Conservation (phyloP, 2,888 invertebrate genomes). For the Acrobasis consociella region DNA sequence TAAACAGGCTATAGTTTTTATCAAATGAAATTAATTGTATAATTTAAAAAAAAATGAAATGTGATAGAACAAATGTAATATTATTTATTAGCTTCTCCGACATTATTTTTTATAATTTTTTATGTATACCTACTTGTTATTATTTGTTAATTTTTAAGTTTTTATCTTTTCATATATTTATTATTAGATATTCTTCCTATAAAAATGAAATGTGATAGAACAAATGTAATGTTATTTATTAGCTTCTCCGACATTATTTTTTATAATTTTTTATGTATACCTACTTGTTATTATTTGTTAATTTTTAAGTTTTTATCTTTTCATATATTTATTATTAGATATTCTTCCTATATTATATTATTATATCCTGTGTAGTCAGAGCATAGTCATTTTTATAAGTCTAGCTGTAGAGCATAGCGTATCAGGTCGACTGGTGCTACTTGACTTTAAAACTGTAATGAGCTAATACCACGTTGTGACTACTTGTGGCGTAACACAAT, state of each 20-base stretch:
- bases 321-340: not conserved
- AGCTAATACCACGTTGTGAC: slow-evolving; percentile 2
- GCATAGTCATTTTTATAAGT: slow-evolving; percentile 8
- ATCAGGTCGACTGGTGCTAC: slow-evolving; percentile 11
- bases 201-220: not conserved
- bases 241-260: not conserved
- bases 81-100: not conserved
- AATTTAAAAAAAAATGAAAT: not conserved
- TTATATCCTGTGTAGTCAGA: not conserved
- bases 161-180: not conserved
- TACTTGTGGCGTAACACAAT: not conserved
- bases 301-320: slow-evolving; percentile 3
- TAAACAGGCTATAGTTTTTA: not conserved
- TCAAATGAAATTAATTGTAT: not conserved
- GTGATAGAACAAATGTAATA: not conserved
- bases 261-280: not conserved
- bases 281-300: slow-evolving; percentile 1
- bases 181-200: not conserved
- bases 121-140: not conserved
- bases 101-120: not conserved
- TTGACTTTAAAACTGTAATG: slow-evolving; percentile 4
- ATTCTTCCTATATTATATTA: not conserved
- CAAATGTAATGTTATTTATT: not conserved
- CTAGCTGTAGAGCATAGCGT: not conserved
- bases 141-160: slow-evolving; percentile 3